Percentiles rank a stretch among this genome's conserved stretches.
phyloP scores from a whole-genome alignment of 2,797 vertebrate genomes.

The Monodelphis domestica region DNA sequence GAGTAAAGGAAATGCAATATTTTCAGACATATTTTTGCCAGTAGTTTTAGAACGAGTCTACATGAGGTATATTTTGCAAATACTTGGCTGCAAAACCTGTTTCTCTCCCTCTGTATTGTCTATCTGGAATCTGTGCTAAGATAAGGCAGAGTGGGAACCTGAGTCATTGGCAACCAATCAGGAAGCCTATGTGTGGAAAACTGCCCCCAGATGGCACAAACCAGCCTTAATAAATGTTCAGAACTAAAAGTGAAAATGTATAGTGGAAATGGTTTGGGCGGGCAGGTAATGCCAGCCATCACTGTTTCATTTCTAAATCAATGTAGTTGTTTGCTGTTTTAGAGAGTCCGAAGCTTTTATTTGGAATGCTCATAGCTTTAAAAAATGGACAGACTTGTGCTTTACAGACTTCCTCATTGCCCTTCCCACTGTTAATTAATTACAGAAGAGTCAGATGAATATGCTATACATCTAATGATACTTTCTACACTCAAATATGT shows the following conservation, averaged over 20 bases:
- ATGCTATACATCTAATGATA: neutral
- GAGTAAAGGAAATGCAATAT: neutral
- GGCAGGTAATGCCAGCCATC: neutral
- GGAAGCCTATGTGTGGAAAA: conserved; percentile 34
- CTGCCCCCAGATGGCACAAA: conserved; percentile 29
- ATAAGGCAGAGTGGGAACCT: conserved; percentile 38
- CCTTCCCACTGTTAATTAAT: conserved; percentile 1
- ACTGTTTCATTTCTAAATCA: conserved; percentile 13
- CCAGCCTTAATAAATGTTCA: conserved; percentile 35
- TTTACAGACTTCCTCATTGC: neutral
- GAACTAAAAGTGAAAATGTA: conserved; percentile 26
- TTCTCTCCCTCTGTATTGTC: conserved; percentile 35
- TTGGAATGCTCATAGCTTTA: conserved; percentile 22
- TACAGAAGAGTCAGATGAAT: conserved; percentile 2
- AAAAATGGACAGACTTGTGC: neutral
- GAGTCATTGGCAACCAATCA: conserved; percentile 31
- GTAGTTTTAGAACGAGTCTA: conserved; percentile 20
- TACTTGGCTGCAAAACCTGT: neutral
- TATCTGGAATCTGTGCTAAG: conserved; percentile 47
- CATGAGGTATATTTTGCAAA: conserved; percentile 30
- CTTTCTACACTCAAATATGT: neutral
- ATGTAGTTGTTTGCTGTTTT: conserved; percentile 18
- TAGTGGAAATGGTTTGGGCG: neutral
- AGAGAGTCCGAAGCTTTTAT: neutral
- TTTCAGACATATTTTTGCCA: conserved; percentile 23